phyloP scores from a whole-genome alignment of 2,888 invertebrate species.

The Tricholauxania praeusta region DNA sequence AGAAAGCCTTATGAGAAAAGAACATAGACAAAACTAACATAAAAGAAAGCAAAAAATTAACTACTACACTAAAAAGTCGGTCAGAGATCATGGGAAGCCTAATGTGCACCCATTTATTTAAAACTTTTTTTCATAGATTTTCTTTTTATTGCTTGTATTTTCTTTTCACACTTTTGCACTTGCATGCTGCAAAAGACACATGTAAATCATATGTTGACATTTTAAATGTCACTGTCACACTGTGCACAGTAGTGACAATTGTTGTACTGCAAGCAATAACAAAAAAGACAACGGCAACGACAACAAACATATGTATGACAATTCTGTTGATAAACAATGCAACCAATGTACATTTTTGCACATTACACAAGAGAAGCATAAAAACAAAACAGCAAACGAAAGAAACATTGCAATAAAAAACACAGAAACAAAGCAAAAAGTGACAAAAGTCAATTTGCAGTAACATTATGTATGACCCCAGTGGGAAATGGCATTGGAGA shows the following conservation, averaged over 20 bases:
- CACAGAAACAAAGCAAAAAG: too few relatives aligned
- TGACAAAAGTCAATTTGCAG: too few relatives aligned
- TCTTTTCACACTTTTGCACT: conserved; percentile 3
- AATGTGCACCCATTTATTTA: neutral
- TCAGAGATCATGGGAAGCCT: neutral
- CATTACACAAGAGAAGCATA: too few relatives aligned
- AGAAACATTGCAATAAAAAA: too few relatives aligned
- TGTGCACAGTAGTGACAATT: neutral
- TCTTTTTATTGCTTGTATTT: neutral
- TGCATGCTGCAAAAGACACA: neutral
- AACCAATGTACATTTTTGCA: neutral
- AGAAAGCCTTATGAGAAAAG: neutral
- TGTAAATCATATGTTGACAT: conserved; percentile 26
- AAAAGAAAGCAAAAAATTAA: neutral
- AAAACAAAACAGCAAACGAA: too few relatives aligned
- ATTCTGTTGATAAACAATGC: neutral
- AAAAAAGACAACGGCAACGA: neutral
- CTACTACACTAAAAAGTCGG: neutral
- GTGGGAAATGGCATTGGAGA: too few relatives aligned
- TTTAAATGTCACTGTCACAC: conserved; percentile 26
- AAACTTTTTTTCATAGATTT: neutral
- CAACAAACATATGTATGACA: neutral
- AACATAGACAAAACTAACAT: neutral
- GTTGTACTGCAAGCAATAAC: neutral
- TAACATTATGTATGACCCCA: too few relatives aligned